Percentiles rank a stretch among this genome's conserved stretches.
Conservation (phyloP, 2,113 vertebrate genomes). For the Monopterus albus region DNA sequence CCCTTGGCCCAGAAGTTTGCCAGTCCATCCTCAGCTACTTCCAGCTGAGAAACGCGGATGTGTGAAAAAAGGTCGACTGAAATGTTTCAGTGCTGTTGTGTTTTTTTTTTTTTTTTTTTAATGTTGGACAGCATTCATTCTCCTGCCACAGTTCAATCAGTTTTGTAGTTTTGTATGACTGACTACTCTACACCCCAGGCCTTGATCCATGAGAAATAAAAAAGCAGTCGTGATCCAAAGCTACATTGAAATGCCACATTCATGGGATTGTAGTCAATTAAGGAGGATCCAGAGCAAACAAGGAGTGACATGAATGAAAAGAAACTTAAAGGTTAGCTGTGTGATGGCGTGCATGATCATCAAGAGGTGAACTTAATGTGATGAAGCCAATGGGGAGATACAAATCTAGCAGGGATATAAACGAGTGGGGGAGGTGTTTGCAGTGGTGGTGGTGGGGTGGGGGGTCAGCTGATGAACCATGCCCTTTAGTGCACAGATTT, state of each 20-base stretch:
- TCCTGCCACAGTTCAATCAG: too few relatives aligned
- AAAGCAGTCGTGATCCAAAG: slow-evolving; percentile 41
- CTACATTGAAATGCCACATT: slow-evolving; percentile 62
- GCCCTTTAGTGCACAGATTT: slow-evolving; percentile 55
- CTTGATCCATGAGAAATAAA: slow-evolving; percentile 25
- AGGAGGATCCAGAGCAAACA: slow-evolving; percentile 14
- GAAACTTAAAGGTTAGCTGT: slow-evolving; percentile 59
- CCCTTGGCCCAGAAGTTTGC: too few relatives aligned
- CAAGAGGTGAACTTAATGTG: slow-evolving; percentile 53
- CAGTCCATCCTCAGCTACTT: too few relatives aligned
- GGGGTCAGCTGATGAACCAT: slow-evolving; percentile 28
- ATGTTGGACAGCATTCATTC: too few relatives aligned
- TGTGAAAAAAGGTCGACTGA: too few relatives aligned
- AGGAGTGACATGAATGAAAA: slow-evolving; percentile 41
- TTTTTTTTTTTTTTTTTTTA: too few relatives aligned
- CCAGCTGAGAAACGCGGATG: too few relatives aligned
- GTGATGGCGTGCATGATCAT: slow-evolving; percentile 53
- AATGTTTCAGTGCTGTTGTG: too few relatives aligned
- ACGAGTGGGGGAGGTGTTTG: background rate
- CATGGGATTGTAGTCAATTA: slow-evolving; percentile 62
- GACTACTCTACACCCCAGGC: slow-evolving; percentile 30
- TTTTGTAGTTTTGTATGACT: too few relatives aligned
- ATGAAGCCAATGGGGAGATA: slow-evolving; percentile 35
- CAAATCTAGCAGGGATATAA: background rate
- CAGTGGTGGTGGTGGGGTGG: background rate